These are phyloP conservation scores for Acleris laterana DNA, from an alignment of 2,888 invertebrate species.

Conservation along the genomic window DNA sequence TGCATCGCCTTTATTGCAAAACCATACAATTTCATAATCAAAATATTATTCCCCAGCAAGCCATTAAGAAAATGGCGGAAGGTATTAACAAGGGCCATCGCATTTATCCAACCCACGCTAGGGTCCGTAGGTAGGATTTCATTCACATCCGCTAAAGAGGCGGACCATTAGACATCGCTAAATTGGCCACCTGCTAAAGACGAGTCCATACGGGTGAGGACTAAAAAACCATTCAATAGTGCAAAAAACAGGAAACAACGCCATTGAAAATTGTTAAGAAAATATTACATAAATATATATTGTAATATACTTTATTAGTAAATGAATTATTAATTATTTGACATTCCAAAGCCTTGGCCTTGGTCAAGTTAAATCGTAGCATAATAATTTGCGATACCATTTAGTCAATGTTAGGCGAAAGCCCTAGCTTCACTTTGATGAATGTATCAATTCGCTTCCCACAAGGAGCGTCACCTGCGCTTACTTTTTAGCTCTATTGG, in stretches of 20 bases:
- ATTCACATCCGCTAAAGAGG: constrained; percentile 44
- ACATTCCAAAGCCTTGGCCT: too few species aligned
- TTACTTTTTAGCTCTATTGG: constrained; percentile 6
- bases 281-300: too few species aligned
- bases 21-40: constrained; percentile 29
- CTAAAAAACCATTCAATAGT: neutral
- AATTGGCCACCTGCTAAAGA: constrained; percentile 35
- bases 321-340: too few species aligned
- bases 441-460: too few species aligned
- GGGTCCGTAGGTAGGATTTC: constrained; percentile 41
- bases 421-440: too few species aligned
- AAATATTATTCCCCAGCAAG: constrained; percentile 45
- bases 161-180: constrained; percentile 38
- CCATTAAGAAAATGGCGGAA: constrained; percentile 53
- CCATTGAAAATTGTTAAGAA: too few species aligned
- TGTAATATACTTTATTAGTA: too few species aligned
- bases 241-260: too few species aligned
- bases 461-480: neutral
- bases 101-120: constrained; percentile 50
- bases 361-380: too few species aligned
- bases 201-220: constrained; percentile 18
- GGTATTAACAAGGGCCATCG: constrained; percentile 52
- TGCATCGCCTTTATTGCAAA: constrained; percentile 8
- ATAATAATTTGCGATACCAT: too few species aligned
- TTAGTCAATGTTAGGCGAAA: too few species aligned